phyloP scores from a whole-genome alignment of 2,888 invertebrate genomes.

The Macaria notata region DNA sequence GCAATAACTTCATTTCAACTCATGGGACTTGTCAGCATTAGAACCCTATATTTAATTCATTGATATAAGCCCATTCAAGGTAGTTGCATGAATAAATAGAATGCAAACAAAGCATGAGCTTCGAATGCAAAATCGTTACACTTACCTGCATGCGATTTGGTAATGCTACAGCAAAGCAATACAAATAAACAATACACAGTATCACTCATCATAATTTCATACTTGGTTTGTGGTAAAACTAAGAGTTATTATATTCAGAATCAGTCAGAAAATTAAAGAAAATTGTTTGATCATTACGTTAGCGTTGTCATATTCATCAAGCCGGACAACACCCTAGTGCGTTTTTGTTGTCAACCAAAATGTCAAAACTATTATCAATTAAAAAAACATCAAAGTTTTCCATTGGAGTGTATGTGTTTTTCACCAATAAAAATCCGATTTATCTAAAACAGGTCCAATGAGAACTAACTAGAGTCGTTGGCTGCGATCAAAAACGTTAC shows the following conservation, averaged over 20 bases:
- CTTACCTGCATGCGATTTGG: constrained; percentile 69
- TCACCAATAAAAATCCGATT: too few relatives aligned
- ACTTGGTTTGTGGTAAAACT: constrained; percentile 38
- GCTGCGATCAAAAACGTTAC: too few relatives aligned
- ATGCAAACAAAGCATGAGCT: constrained; percentile 7
- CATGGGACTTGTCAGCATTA: too few relatives aligned
- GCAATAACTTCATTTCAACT: too few relatives aligned
- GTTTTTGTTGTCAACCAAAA: constrained; percentile 34
- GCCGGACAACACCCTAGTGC: constrained; percentile 73
- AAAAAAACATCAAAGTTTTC: too few relatives aligned
- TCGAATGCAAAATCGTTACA: constrained; percentile 36
- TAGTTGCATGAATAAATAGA: background rate
- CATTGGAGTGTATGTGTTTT: too few relatives aligned
- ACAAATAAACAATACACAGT: constrained; percentile 68
- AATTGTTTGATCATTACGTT: constrained; percentile 77
- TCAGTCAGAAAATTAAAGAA: constrained; percentile 58
- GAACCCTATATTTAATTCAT: too few relatives aligned
- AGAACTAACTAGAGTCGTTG: too few relatives aligned
- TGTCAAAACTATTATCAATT: background rate
- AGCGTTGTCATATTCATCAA: constrained; percentile 62
- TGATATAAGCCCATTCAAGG: too few relatives aligned
- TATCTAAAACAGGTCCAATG: too few relatives aligned
- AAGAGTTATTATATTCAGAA: constrained; percentile 35
- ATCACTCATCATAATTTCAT: constrained; percentile 79
- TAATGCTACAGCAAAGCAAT: constrained; percentile 66